Percentiles rank a stretch among this genome's conserved stretches.
Conservation (phyloP, 1,140 invertebrate genomes). For the Coptotermes formosanus region DNA sequence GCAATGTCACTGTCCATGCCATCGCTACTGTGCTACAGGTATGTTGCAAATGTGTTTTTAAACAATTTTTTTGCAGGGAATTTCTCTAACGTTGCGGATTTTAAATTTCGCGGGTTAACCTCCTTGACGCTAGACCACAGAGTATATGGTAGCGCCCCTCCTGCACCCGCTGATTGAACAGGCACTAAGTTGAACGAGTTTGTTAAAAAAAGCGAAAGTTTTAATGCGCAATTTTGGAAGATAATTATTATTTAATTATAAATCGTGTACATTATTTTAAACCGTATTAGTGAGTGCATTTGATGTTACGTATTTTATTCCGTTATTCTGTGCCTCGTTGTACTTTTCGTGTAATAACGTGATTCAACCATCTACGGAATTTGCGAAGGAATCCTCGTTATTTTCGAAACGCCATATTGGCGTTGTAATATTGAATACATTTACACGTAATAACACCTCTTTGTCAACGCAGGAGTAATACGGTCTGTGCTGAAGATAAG, state of each 20-base stretch:
- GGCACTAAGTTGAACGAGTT: background rate
- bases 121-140: too few relatives aligned
- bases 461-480: background rate
- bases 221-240: background rate
- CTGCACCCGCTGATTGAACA: too few relatives aligned
- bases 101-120: background rate
- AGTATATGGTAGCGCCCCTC: background rate
- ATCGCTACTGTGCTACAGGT: conserved; percentile 22
- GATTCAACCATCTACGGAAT: background rate
- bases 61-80: background rate
- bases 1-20: conserved; percentile 18
- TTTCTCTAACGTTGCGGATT: background rate
- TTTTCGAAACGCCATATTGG: conserved; percentile 22
- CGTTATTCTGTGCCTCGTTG: background rate
- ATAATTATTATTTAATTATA: background rate
- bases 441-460: background rate
- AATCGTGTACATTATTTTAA: background rate
- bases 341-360: background rate
- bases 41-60: background rate
- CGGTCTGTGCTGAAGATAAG: background rate
- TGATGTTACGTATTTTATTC: background rate
- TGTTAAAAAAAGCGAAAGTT: background rate
- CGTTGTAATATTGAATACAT: background rate
- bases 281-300: background rate
- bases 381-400: background rate